These are phyloP conservation scores for Eupristina koningsbergeri DNA, from an alignment of 1,140 invertebrate genomes.

Conservation along the genomic window DNA sequence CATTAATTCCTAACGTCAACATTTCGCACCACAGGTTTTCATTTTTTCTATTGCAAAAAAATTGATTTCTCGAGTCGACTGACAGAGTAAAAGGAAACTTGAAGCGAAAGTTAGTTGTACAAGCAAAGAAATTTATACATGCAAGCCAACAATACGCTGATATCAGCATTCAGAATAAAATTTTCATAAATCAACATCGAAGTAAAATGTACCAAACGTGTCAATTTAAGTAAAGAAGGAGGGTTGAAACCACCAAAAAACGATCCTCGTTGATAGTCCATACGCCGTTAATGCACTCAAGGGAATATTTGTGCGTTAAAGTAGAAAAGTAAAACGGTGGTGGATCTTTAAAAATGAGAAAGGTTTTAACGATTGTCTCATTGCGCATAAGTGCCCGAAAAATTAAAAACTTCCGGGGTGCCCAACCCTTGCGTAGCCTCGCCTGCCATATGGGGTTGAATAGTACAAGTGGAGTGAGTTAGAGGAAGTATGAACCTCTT, in stretches of 20 bases:
- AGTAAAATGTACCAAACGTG: background rate
- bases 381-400: background rate
- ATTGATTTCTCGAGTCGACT: background rate
- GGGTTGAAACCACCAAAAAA: background rate
- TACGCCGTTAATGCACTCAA: background rate
- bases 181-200: background rate
- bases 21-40: background rate
- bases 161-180: background rate
- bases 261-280: background rate
- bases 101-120: background rate
- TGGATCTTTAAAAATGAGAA: background rate
- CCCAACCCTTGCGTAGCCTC: conserved; percentile 20
- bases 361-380: background rate
- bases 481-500: background rate
- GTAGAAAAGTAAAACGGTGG: background rate
- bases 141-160: background rate
- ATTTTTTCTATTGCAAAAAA: background rate
- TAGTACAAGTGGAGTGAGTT: background rate
- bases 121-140: background rate
- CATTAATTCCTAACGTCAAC: background rate
- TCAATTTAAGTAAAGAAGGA: background rate
- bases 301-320: background rate
- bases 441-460: conserved; percentile 33
- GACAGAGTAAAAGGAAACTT: background rate
- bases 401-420: conserved; percentile 43